Base-by-base conservation (phyloP, 2,888 invertebrate species). In the Nemoura dubitans region DNA sequence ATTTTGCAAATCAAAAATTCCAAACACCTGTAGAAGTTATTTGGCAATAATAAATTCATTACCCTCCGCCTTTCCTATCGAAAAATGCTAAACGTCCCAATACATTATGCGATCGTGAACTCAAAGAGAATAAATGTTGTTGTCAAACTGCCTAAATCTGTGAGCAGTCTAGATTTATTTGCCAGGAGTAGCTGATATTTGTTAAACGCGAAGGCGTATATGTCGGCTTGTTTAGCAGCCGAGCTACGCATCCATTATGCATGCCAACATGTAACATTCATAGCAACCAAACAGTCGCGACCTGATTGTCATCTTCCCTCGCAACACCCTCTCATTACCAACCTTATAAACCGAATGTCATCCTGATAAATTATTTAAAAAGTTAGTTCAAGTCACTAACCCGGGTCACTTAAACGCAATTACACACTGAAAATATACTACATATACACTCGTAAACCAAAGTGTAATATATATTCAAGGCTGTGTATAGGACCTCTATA, bases 251-350 rank as follows among this genome's bases (percentile, higher is more conserved):
- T 84, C 7, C 87, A 88, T 88, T 87, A 88, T 88, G 86, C 88
- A 88, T 86, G 85, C 76, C 76, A 27, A 27, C 88, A 88, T 88
- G 87, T 83, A 88, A 88, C 88, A 88, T 88, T 88, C 88, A 88
- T 88, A 87, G 42, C 88, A 86, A 85, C 87, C 87, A 87, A 87
- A 87, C 86, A 87, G 87, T 27, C 86, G 86, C 76, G 42, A 82
- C 86, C 85, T 78, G 87, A 87, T 87, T 87, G 87, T 87, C 87
- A 86, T 87, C 87, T 86, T 85, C 81, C 85, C 85, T 86, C 85
- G 42, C 86, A 86, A 87, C 87, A 86, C 87, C 85, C 80, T 77
- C 87, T 86, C 87, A 87, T 87, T 87, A 87, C 82, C 86, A 82
- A 85, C 86, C 86, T 87, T 87, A 87, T 84, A 85, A 83, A 83